Conservation (phyloP, 2,113 vertebrate species). For the Furnarius figulus region DNA sequence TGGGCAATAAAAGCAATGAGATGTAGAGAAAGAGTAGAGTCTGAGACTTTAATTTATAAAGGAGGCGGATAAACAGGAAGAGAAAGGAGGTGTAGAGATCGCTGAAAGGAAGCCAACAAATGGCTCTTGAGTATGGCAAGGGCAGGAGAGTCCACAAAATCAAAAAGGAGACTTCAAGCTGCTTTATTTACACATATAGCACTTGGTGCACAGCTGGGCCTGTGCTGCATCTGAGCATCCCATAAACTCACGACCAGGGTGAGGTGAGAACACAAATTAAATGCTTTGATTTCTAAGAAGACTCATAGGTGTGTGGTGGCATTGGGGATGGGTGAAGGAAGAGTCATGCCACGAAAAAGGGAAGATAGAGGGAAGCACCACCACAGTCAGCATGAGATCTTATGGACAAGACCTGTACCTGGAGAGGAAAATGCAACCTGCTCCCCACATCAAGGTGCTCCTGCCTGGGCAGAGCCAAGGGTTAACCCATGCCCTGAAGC, state of each 20-base stretch:
- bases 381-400: background rate
- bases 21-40: background rate
- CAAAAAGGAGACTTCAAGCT: background rate
- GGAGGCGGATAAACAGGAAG: background rate
- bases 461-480: background rate
- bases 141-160: background rate
- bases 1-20: background rate
- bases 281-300: background rate
- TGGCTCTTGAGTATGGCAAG: rapidly evolving
- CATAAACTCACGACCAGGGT: rapidly evolving
- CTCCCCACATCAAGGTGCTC: background rate
- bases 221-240: rapidly evolving
- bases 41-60: background rate
- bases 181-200: background rate
- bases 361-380: background rate
- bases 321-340: background rate
- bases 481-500: background rate
- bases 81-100: background rate
- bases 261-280: background rate
- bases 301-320: rapidly evolving
- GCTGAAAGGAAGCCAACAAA: rapidly evolving
- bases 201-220: background rate
- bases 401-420: background rate
- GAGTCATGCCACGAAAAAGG: background rate
- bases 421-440: background rate